Evolutionary conservation across 2,113 vertebrate genomes (phyloP), one percentile per base, ranked within the genome.

Genomic region (Malurus cyaneus): DNA sequence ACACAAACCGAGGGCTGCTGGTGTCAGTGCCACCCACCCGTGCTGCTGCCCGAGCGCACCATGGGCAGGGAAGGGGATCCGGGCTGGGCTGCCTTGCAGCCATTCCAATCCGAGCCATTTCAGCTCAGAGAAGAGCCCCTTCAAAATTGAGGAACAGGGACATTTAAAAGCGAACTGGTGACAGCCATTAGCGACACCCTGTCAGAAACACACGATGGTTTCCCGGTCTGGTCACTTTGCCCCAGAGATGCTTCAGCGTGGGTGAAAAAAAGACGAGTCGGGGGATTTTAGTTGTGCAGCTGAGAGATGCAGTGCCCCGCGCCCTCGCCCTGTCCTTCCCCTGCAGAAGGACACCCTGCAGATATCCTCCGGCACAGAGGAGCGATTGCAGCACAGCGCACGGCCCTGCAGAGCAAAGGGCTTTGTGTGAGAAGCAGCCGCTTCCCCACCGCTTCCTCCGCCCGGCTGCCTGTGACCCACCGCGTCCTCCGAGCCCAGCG

Each of bases 391-490:
- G 71, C 71, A 54, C 87, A 32, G 65, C 2, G 0, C 59, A 3
- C 8, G 36, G 80, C 53, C 52, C 72, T 50, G 66, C 70, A 11
- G 87, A 80, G 72, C 78, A 59, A 80, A 86, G 94, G 65, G 21
- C 93, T 92, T 34, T 46, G 82, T 77, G 89, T 41, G 65, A 81
- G 47, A 14, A 86, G 88, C 17, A 74, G 94, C 66, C 1, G 14
- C 52, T 26, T 88, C 92, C 88, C 86, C 17, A 2, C 41, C 12
- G 79, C 92, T 96, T 96, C 93, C 96, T 73, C 54, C 56, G 44
- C 86, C 76, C 90, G 0, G 84, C 89, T 49, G 93, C 93, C 86
- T 32, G 41, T 87, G 95, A 96, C 97, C 93, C 88, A 94, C 92
- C 4, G 72, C 52, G 89, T 94, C 93, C 96, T 92, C 47, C 28